phyloP scores from a whole-genome alignment of 2,797 vertebrate genomes.

The Astyanax mexicanus region DNA sequence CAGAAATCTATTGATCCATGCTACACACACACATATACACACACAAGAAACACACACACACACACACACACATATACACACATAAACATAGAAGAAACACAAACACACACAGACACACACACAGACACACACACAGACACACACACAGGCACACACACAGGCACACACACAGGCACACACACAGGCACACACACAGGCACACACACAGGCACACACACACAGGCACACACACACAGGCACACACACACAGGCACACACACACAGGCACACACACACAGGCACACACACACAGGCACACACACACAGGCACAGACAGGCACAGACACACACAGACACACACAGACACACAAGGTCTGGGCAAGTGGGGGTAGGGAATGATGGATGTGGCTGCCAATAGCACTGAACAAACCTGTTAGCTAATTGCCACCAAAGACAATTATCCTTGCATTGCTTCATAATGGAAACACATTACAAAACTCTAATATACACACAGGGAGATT shows the following conservation, averaged over 20 bases:
- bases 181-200: slow-evolving; percentile 48
- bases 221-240: too few relatives aligned
- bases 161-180: slow-evolving; percentile 52
- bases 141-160: too few relatives aligned
- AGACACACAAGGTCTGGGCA: slow-evolving; percentile 73
- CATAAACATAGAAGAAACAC: too few relatives aligned
- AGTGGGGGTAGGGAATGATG: slow-evolving; percentile 85
- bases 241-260: too few relatives aligned
- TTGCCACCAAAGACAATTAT: slow-evolving; percentile 98
- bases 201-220: slow-evolving; percentile 45
- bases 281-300: slow-evolving; percentile 52
- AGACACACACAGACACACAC: slow-evolving; percentile 45
- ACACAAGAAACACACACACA: too few relatives aligned
- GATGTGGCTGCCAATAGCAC: slow-evolving; percentile 94
- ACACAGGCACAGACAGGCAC: slow-evolving; percentile 48
- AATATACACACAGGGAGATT: slow-evolving; percentile 95
- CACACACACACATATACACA: too few relatives aligned
- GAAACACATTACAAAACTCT: slow-evolving; percentile 95
- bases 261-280: too few relatives aligned
- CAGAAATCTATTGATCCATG: slow-evolving; percentile 96
- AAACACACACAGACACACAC: too few relatives aligned
- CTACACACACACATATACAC: too few relatives aligned
- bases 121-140: slow-evolving; percentile 48
- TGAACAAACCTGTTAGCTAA: slow-evolving; percentile 98
- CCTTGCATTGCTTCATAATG: slow-evolving; percentile 95